Conservation (phyloP, 2,888 invertebrate species). For the Linhomoeus sp. region DNA sequence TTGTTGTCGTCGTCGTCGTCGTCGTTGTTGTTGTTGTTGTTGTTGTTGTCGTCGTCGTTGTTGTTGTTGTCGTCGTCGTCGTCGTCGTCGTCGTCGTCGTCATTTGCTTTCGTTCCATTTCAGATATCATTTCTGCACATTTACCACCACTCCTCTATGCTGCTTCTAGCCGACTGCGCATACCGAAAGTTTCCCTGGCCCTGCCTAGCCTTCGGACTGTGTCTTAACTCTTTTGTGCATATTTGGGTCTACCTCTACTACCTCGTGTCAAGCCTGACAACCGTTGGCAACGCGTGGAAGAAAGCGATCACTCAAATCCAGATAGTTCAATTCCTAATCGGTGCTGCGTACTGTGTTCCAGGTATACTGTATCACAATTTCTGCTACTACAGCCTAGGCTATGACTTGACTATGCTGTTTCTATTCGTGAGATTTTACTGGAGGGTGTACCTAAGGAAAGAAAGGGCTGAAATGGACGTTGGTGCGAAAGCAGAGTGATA, state of each 20-base stretch:
- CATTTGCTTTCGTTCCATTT: neutral
- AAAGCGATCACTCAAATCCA: slow-evolving; percentile 26
- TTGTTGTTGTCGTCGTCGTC: no score
- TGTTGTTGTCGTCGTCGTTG: no score
- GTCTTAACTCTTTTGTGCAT: slow-evolving; percentile 26
- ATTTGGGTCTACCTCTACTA: slow-evolving; percentile 27
- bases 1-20: no score
- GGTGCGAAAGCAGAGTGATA: no score
- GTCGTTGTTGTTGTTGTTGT: no score
- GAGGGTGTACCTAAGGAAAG: no score
- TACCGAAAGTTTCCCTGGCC: no score
- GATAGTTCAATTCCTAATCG: slow-evolving; percentile 25
- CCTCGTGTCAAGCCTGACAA: slow-evolving; percentile 15
- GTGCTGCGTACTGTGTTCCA: slow-evolving; percentile 16
- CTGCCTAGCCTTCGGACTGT: slow-evolving; percentile 21
- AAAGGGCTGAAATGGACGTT: no score
- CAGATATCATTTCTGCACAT: slow-evolving; percentile 27
- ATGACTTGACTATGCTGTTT: slow-evolving; percentile 23
- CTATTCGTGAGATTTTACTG: slow-evolving; percentile 28
- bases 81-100: no score
- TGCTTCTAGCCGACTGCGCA: slow-evolving; percentile 26
- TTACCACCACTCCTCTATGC: slow-evolving; percentile 28
- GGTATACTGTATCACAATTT: slow-evolving; percentile 26
- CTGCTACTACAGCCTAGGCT: slow-evolving; percentile 27
- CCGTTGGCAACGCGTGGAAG: slow-evolving; percentile 26